Evolutionary conservation across 2,888 invertebrate species (phyloP), one percentile per base, ranked within the genome.

Genomic region (Tetramorium bicarinatum): DNA sequence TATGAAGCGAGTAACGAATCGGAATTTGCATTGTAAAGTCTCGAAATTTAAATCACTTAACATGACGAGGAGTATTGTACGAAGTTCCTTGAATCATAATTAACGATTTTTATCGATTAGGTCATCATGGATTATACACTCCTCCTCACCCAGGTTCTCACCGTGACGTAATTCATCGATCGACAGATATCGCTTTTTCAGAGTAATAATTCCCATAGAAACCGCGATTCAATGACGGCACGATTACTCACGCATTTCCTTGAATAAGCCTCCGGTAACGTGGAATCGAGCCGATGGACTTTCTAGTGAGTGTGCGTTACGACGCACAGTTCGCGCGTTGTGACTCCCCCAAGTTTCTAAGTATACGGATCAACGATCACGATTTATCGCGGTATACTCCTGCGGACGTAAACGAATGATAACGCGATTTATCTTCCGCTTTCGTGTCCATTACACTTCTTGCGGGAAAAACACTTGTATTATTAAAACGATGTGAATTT

Each of bases 171-270:
- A 9, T 64, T 38, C 29, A 21, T 61, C 8, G 18, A 29, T 2
- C 6, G 18, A 41, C 15, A 0, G 38, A 13, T n/a, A 74, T 29
- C 25, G 44, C 34, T 52, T 49, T 47, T 13, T 49, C 77, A 18
- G 34, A 54, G 15, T 13, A 21, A 41, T 83, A 64, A 49, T 80
- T 75, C 61, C 29, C 49, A 62, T 49, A 44, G 54, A 44, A 49
- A 71, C 64, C 71, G 38, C 66, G 66, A 52, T 34, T 75, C 84
- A 82, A 47, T 82, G 84, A 86, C 72, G 74, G 56, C 76, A 29
- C 18, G 29, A 47, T 66, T 71, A 67, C 21, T 84, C 76, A 25
- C 62, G 29, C 56, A 72, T 59, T 47, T 49, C 62, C 21, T 11
- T n/a, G 29, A 69, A 69, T 44, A 75, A 71, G n/a, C 34, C 29